Percentiles rank a stretch among this genome's conserved stretches.
phyloP scores from a whole-genome alignment of 2,113 vertebrate genomes.

The Thymallus thymallus region DNA sequence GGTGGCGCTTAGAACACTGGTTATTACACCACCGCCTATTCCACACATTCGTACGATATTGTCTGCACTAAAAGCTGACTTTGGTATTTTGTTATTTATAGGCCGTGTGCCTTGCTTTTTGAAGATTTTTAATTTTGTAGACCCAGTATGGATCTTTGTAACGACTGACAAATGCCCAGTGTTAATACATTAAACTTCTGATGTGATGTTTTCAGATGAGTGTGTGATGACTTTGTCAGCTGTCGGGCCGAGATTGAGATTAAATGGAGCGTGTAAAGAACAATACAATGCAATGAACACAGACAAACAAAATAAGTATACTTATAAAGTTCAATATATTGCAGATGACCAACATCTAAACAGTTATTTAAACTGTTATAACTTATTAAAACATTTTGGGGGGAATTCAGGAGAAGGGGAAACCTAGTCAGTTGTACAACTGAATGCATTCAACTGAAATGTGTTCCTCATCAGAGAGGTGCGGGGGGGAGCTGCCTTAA shows the following conservation, averaged over 20 bases:
- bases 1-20: conserved; percentile 6
- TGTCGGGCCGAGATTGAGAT: background rate
- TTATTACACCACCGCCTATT: conserved; percentile 15
- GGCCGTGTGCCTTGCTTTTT: conserved; percentile 3
- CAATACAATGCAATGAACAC: background rate
- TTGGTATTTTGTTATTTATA: conserved; percentile 33
- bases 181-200: conserved; percentile 52
- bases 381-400: background rate
- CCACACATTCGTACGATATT: conserved; percentile 16
- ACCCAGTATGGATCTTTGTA: conserved; percentile 35
- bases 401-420: too few relatives aligned
- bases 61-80: conserved; percentile 11
- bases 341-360: conserved; percentile 22
- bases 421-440: too few relatives aligned
- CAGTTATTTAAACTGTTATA: background rate
- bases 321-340: conserved; percentile 28
- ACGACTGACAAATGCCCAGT: conserved; percentile 28
- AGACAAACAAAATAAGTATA: conserved; percentile 3
- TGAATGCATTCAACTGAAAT: too few relatives aligned
- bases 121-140: conserved; percentile 20
- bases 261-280: background rate
- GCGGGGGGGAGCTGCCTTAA: too few relatives aligned
- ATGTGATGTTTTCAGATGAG: conserved; percentile 14
- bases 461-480: too few relatives aligned
- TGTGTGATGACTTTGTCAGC: conserved; percentile 6